Percentiles rank a stretch among this genome's conserved stretches.
Conservation (phyloP, 2,797 vertebrate species). For the Glossophaga mutica region DNA sequence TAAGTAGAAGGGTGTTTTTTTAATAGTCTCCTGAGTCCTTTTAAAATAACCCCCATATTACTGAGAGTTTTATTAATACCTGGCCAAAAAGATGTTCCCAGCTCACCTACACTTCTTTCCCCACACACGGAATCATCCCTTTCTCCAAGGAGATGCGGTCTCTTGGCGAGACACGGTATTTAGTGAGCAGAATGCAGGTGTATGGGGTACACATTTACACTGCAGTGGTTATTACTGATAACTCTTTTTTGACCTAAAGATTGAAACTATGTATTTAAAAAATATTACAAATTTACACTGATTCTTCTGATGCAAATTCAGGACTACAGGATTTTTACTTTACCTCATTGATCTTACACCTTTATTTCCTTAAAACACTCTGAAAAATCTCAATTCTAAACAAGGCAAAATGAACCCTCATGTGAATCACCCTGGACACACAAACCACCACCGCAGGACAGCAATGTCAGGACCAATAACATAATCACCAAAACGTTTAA, state of each 20-base stretch:
- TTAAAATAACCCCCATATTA: not conserved
- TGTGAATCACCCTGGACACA: not conserved
- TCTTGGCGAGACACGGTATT: not conserved
- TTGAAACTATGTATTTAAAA: not conserved
- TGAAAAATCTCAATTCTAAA: conserved; percentile 20
- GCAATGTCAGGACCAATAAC: not conserved
- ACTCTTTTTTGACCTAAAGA: not conserved
- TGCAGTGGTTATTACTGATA: not conserved
- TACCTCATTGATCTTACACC: not conserved
- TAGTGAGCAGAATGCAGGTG: not conserved
- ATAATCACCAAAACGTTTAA: not conserved
- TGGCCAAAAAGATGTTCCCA: not conserved
- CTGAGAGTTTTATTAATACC: not conserved
- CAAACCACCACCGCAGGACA: not conserved
- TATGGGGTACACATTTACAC: not conserved
- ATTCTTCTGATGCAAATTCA: conserved; percentile 17
- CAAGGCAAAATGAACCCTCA: not conserved
- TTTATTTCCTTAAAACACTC: conserved; percentile 6
- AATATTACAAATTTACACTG: not conserved
- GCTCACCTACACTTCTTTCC: not conserved
- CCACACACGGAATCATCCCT: not conserved
- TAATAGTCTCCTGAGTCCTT: not conserved
- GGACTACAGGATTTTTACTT: not conserved
- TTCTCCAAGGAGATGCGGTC: not conserved
- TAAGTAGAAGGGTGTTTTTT: not conserved